These are phyloP conservation scores for Drosophila falleni DNA, from an alignment of 2,888 invertebrate genomes.

Conservation along the genomic window DNA sequence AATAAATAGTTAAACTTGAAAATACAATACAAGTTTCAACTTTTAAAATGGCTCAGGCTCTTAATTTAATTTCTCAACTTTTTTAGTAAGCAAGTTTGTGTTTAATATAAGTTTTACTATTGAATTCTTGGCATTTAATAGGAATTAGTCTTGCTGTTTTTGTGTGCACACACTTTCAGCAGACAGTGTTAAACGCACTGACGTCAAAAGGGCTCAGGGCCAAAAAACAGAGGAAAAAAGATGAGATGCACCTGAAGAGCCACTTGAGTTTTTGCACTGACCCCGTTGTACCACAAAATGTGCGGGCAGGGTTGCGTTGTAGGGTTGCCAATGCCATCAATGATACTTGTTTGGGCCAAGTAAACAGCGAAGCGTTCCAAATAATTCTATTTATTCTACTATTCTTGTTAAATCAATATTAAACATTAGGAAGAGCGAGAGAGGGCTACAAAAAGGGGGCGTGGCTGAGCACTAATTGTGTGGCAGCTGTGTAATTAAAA, in stretches of 20 bases:
- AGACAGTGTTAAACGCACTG: constrained; percentile 14
- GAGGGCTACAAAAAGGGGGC: constrained; percentile 1
- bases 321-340: constrained; percentile 63
- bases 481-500: constrained; percentile 50
- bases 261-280: constrained; percentile 11
- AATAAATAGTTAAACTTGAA: no score
- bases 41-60: background rate
- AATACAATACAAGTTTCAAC: background rate
- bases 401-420: constrained; percentile 60
- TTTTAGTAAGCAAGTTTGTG: no score
- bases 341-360: constrained; percentile 71
- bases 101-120: no score
- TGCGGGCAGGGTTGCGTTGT: background rate
- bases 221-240: constrained; percentile 8
- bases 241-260: constrained; percentile 23
- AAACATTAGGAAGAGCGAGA: background rate
- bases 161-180: constrained; percentile 13
- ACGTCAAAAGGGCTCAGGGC: constrained; percentile 54
- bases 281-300: constrained; percentile 22
- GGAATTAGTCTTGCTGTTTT: background rate
- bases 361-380: constrained; percentile 62
- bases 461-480: constrained; percentile 44
- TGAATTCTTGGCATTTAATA: no score
- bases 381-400: constrained; percentile 20
- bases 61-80: background rate